phyloP scores from a whole-genome alignment of 2,888 invertebrate genomes.

The Hoplodrina blanda region DNA sequence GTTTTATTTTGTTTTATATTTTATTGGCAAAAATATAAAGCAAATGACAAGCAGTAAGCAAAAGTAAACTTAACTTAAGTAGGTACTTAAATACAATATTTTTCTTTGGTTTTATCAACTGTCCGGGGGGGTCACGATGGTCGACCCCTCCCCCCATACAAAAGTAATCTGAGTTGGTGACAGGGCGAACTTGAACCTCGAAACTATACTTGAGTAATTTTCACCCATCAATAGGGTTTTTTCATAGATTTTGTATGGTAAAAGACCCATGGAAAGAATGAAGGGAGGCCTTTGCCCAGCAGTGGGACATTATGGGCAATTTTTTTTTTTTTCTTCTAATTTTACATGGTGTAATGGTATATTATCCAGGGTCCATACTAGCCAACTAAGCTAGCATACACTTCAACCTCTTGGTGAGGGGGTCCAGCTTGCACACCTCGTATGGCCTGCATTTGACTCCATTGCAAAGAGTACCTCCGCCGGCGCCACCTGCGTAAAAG shows the following conservation, averaged over 20 bases:
- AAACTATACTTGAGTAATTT: no score
- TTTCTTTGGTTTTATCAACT: neutral
- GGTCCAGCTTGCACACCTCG: slow-evolving; percentile 92
- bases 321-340: no score
- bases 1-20: neutral
- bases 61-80: neutral
- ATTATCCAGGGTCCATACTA: neutral
- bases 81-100: neutral
- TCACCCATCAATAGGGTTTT: no score
- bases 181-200: no score
- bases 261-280: no score
- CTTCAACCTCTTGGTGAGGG: slow-evolving; percentile 91
- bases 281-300: no score
- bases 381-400: slow-evolving; percentile 74
- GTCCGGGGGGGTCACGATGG: no score
- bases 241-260: no score
- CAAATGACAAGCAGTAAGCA: neutral
- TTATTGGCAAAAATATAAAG: neutral
- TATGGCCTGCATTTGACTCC: slow-evolving; percentile 92
- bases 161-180: no score
- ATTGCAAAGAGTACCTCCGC: slow-evolving; percentile 23
- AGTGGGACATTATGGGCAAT: no score
- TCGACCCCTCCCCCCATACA: no score
- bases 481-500: slow-evolving; percentile 6
- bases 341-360: no score